These are phyloP conservation scores for Phylloscopus whistleri DNA, from an alignment of 2,113 vertebrate genomes.

Conservation along the genomic window DNA sequence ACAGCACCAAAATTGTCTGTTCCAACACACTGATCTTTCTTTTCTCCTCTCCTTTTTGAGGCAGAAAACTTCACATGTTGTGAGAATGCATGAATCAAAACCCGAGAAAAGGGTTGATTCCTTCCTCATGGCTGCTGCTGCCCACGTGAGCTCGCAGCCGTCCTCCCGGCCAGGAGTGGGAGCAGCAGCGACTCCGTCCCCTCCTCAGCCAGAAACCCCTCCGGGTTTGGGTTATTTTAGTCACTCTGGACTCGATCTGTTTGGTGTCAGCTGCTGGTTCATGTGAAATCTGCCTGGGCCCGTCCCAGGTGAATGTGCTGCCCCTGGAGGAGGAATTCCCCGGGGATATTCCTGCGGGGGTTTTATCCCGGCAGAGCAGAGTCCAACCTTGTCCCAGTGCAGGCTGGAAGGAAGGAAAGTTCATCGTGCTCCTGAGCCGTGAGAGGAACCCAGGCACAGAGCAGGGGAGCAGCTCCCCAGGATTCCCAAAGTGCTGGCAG, in stretches of 20 bases:
- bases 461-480: neutral
- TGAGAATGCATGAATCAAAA: neutral
- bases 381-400: neutral
- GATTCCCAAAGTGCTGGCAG: neutral
- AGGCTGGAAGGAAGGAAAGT: neutral
- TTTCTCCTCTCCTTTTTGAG: neutral
- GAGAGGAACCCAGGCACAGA: neutral
- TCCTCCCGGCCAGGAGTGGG: neutral
- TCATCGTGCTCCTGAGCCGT: neutral
- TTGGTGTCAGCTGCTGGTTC: neutral
- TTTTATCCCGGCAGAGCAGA: neutral
- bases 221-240: neutral
- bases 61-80: neutral
- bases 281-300: neutral
- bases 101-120: neutral
- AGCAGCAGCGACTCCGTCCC: neutral
- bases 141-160: neutral
- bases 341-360: neutral
- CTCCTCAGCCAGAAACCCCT: neutral
- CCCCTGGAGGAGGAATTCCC: neutral
- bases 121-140: fast-evolving
- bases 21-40: neutral
- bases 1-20: neutral
- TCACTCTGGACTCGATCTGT: neutral
- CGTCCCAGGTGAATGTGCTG: neutral